phyloP scores from a whole-genome alignment of 1,140 invertebrate species.

The Acromyrmex charruanus region DNA sequence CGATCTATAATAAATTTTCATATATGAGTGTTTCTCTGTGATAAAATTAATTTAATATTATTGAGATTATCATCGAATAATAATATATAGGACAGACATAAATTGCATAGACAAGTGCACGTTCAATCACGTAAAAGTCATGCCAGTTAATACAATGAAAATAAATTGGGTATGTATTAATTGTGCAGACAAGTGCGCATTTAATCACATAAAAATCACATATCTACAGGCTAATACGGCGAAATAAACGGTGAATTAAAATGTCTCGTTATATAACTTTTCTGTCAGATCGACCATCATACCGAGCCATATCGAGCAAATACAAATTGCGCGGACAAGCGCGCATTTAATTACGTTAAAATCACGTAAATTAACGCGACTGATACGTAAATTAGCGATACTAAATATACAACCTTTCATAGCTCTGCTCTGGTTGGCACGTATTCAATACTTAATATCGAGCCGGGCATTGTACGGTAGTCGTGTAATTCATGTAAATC shows the following conservation, averaged over 20 bases:
- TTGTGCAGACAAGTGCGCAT: conserved; percentile 38
- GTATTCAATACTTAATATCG: conserved; percentile 37
- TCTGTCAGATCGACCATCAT: conserved; percentile 27
- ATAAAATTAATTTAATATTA: conserved; percentile 36
- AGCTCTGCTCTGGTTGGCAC: background rate
- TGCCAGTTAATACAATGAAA: conserved; percentile 12
- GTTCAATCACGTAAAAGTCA: conserved; percentile 47
- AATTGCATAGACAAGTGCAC: conserved; percentile 26
- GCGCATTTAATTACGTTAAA: conserved; percentile 41
- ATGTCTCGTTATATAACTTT: conserved; percentile 33
- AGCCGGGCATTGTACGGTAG: background rate
- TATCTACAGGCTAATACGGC: conserved; percentile 7
- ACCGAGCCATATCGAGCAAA: conserved; percentile 19
- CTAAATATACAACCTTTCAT: conserved; percentile 16
- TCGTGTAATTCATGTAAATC: conserved; percentile 43
- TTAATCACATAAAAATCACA: conserved; percentile 45
- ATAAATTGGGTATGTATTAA: conserved; percentile 47
- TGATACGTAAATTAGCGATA: conserved; percentile 28
- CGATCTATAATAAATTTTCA: background rate
- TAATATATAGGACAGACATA: background rate
- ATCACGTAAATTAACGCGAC: conserved; percentile 26
- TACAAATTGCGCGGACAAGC: conserved; percentile 21
- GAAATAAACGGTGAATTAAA: conserved; percentile 39
- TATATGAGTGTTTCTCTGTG: background rate
- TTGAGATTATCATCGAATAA: conserved; percentile 24